phyloP scores from a whole-genome alignment of 1,140 invertebrate genomes.

The Meloidogyne hapla region DNA sequence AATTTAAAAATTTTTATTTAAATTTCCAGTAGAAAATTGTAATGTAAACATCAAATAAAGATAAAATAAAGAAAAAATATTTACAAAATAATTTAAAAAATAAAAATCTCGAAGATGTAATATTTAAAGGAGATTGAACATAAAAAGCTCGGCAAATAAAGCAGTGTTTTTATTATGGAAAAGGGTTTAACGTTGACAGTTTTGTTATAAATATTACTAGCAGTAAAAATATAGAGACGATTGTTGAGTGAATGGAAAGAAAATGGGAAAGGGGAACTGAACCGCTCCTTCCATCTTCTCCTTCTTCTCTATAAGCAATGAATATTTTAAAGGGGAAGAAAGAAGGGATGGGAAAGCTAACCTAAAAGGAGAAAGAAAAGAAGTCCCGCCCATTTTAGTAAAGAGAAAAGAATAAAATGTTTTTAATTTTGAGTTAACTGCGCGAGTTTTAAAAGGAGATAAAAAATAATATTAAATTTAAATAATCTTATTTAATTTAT shows the following conservation, averaged over 20 bases:
- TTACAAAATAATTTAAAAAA: too few species aligned
- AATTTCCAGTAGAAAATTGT: too few species aligned
- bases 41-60: too few species aligned
- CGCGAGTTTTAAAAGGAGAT: background rate
- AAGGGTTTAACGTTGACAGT: conserved; percentile 2
- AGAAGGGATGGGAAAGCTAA: background rate
- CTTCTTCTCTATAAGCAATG: too few species aligned
- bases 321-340: background rate
- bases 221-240: background rate
- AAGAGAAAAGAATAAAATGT: conserved; percentile 25
- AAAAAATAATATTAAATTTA: too few species aligned
- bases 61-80: too few species aligned
- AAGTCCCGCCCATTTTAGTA: conserved; percentile 26
- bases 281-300: background rate
- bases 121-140: too few species aligned
- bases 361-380: background rate
- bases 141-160: too few species aligned
- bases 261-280: background rate
- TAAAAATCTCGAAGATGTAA: too few species aligned
- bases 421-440: conserved; percentile 29
- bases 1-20: too few species aligned
- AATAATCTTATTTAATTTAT: too few species aligned
- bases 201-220: background rate
- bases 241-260: background rate
- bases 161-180: too few species aligned